phyloP scores from a whole-genome alignment of 2,888 invertebrate genomes.

The Sinohyriopsis cumingii region DNA sequence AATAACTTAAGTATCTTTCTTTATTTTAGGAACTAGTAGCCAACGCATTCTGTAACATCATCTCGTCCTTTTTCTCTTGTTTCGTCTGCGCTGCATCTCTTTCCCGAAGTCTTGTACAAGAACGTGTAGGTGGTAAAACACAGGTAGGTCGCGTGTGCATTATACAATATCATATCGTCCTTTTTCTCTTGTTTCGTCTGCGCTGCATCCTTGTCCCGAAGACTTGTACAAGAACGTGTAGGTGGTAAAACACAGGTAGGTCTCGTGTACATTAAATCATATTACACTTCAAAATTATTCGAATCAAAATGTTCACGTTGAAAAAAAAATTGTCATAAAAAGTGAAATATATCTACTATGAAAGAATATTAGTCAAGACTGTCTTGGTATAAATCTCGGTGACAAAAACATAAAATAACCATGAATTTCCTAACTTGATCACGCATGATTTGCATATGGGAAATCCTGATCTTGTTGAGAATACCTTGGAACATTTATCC shows the following conservation, averaged over 20 bases:
- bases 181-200: conserved; percentile 71
- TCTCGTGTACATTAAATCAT: background rate
- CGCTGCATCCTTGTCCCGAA: conserved; percentile 74
- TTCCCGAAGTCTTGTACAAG: conserved; percentile 80
- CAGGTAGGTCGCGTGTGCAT: conserved; percentile 58
- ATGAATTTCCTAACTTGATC: too few species aligned
- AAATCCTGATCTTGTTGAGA: too few species aligned
- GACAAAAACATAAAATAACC: too few species aligned
- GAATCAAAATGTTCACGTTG: too few species aligned
- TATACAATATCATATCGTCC: conserved; percentile 77
- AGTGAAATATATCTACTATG: too few species aligned
- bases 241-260: conserved; percentile 83
- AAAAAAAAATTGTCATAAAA: too few species aligned
- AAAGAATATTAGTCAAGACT: too few species aligned
- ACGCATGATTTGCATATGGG: too few species aligned
- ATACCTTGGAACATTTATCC: too few species aligned
- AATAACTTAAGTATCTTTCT: background rate
- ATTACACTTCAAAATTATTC: too few species aligned
- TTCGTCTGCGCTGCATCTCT: conserved; percentile 72
- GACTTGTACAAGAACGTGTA: conserved; percentile 84
- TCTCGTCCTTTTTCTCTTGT: conserved; percentile 76
- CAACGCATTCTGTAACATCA: conserved; percentile 73
- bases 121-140: conserved; percentile 87
- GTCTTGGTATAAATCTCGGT: too few species aligned
- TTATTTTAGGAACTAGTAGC: conserved; percentile 64